These are phyloP conservation scores for Cochlearius cochlearius DNA, from an alignment of 2,113 vertebrate genomes.

Conservation along the genomic window DNA sequence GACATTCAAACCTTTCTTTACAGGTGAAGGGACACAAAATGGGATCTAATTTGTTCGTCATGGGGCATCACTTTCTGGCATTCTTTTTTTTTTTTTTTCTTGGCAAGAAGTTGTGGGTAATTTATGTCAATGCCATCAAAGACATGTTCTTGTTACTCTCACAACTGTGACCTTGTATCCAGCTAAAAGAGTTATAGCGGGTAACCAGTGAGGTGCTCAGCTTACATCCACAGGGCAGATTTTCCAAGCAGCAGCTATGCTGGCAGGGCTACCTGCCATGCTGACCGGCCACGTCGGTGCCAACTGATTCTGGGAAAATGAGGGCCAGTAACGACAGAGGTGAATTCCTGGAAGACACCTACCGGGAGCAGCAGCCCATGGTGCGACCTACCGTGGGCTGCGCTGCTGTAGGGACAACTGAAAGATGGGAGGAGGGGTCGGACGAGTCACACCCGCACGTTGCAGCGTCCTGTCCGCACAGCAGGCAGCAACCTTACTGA, in stretches of 20 bases:
- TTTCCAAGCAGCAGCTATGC: conserved; percentile 19
- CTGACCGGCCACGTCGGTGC: neutral
- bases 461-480: neutral
- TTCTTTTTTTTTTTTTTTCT: neutral
- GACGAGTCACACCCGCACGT: neutral
- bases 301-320: conserved; percentile 45
- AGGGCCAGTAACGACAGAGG: neutral
- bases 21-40: conserved; percentile 8
- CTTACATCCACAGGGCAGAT: neutral
- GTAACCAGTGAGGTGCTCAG: neutral
- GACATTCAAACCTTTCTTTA: conserved; percentile 28
- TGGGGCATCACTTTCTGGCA: neutral
- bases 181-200: neutral
- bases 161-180: conserved; percentile 36
- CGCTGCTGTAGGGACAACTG: neutral
- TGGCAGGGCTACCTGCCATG: conserved; percentile 15
- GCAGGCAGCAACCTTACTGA: neutral
- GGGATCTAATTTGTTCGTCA: conserved; percentile 37
- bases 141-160: conserved; percentile 7
- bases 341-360: conserved; percentile 10
- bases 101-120: neutral
- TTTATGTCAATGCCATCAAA: conserved; percentile 19
- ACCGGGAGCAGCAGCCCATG: neutral
- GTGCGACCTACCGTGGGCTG: neutral
- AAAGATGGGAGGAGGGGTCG: neutral